Percentiles rank a stretch among this genome's conserved stretches.
Evolutionary conservation across 2,888 invertebrate genomes (phyloP).

Genomic region (Andrena bicolor): DNA sequence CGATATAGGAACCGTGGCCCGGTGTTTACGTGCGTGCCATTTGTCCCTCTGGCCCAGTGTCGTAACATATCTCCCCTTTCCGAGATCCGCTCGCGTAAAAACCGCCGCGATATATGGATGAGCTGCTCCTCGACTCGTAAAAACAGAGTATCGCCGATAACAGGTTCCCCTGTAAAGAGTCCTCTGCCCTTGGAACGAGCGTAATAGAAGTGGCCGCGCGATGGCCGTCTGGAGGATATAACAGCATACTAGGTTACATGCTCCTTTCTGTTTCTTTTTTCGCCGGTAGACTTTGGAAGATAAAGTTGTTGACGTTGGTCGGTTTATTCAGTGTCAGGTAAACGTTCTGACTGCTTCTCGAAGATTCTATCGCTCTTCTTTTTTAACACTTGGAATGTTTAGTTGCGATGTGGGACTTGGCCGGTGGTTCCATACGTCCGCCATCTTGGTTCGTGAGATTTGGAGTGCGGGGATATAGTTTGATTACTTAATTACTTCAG

Average conservation of each 20-base stretch:
- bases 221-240: slow-evolving; percentile 41
- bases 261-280: slow-evolving; percentile 5
- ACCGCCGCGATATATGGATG: slow-evolving; percentile 62
- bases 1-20: slow-evolving; percentile 36
- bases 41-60: slow-evolving; percentile 3
- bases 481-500: too few relatives aligned
- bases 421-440: too few relatives aligned
- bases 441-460: too few relatives aligned
- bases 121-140: slow-evolving; percentile 70
- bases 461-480: too few relatives aligned
- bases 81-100: slow-evolving; percentile 66
- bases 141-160: slow-evolving; percentile 68
- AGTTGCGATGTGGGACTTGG: too few relatives aligned
- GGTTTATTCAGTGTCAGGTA: neutral
- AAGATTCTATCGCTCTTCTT: too few relatives aligned
- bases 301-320: slow-evolving; percentile 4
- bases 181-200: slow-evolving; percentile 42
- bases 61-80: slow-evolving; percentile 58
- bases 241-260: slow-evolving; percentile 12
- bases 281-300: slow-evolving; percentile 5
- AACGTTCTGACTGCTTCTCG: neutral
- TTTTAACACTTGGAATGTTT: too few relatives aligned
- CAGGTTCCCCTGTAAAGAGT: slow-evolving; percentile 52
- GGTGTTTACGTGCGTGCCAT: neutral
- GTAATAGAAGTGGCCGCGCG: slow-evolving; percentile 36